Conservation (phyloP, 2,888 invertebrate genomes). For the Nymphalis c-album region DNA sequence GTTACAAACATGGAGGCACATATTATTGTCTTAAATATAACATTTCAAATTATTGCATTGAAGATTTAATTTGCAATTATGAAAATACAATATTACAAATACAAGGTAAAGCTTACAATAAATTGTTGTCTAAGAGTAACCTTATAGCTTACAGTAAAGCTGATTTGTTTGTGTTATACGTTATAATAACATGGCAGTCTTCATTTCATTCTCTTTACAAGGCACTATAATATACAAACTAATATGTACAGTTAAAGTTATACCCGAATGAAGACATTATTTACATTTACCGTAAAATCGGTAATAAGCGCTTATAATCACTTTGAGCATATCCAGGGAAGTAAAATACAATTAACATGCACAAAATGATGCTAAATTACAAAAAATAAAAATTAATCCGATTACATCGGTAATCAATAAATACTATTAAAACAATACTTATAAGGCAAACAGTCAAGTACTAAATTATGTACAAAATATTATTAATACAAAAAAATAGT, state of each 20-base stretch:
- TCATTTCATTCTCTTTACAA: constrained; percentile 70
- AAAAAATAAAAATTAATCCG: constrained; percentile 57
- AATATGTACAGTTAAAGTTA: constrained; percentile 75
- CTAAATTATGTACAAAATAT: constrained; percentile 61
- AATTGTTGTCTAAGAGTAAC: constrained; percentile 56
- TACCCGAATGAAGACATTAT: constrained; percentile 72
- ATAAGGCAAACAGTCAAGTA: constrained; percentile 69
- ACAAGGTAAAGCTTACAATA: constrained; percentile 46
- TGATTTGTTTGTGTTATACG: constrained; percentile 68
- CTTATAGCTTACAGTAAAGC: constrained; percentile 80
- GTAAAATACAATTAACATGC: constrained; percentile 66
- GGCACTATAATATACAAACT: constrained; percentile 65
- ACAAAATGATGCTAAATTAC: constrained; percentile 68
- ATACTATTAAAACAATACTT: constrained; percentile 75
- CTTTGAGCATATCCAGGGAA: constrained; percentile 73
- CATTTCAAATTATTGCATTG: constrained; percentile 39
- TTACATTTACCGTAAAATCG: constrained; percentile 80
- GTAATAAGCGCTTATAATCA: constrained; percentile 80
- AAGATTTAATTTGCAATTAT: constrained; percentile 26
- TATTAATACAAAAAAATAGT: constrained; percentile 26
- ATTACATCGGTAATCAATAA: constrained; percentile 75
- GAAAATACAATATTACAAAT: constrained; percentile 32
- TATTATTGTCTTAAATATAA: constrained; percentile 36
- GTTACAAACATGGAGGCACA: constrained; percentile 41
- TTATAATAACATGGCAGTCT: constrained; percentile 79